Percentiles rank a stretch among this genome's conserved stretches.
phyloP scores from a whole-genome alignment of 2,888 invertebrate species.

The Esperia sulphurella region DNA sequence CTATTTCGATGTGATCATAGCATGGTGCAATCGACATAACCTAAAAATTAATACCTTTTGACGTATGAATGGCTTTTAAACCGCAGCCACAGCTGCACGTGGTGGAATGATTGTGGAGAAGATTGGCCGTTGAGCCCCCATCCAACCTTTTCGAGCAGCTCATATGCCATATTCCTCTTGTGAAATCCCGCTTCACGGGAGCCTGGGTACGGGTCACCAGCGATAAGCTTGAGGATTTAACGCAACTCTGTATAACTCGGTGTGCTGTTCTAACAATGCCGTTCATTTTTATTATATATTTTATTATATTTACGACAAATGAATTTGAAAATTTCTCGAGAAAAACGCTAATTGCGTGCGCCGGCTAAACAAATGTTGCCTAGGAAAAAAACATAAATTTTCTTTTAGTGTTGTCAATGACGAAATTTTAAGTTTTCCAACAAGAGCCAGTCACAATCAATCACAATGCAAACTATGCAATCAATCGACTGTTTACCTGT shows the following conservation, averaged over 20 bases:
- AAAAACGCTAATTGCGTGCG: slow-evolving; percentile 18
- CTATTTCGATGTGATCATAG: slow-evolving; percentile 9
- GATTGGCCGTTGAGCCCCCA: slow-evolving; percentile 45
- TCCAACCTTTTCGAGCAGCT: slow-evolving; percentile 67
- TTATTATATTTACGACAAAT: slow-evolving; percentile 9
- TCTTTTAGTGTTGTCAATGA: neutral
- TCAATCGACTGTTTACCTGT: too few species aligned
- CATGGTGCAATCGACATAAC: slow-evolving; percentile 65
- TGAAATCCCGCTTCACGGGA: slow-evolving; percentile 81
- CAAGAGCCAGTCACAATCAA: too few species aligned
- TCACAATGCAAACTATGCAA: too few species aligned
- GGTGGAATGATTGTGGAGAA: slow-evolving; percentile 78
- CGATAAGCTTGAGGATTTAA: slow-evolving; percentile 52
- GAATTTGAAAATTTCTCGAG: slow-evolving; percentile 27
- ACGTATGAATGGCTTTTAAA: slow-evolving; percentile 80
- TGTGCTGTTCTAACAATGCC: slow-evolving; percentile 82
- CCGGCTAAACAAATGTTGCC: slow-evolving; percentile 12
- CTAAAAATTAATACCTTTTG: slow-evolving; percentile 81
- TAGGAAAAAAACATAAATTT: neutral
- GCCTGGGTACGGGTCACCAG: slow-evolving; percentile 57
- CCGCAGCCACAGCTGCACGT: slow-evolving; percentile 85
- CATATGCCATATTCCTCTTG: slow-evolving; percentile 87
- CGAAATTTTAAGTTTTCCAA: neutral
- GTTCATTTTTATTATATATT: slow-evolving; percentile 81
- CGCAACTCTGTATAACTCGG: slow-evolving; percentile 64